A percentile compares a stretch with the other conserved stretches of the same genome.
Evolutionary conservation across 1,140 invertebrate genomes (phyloP).

Genomic region (Drosophila gunungcola): DNA sequence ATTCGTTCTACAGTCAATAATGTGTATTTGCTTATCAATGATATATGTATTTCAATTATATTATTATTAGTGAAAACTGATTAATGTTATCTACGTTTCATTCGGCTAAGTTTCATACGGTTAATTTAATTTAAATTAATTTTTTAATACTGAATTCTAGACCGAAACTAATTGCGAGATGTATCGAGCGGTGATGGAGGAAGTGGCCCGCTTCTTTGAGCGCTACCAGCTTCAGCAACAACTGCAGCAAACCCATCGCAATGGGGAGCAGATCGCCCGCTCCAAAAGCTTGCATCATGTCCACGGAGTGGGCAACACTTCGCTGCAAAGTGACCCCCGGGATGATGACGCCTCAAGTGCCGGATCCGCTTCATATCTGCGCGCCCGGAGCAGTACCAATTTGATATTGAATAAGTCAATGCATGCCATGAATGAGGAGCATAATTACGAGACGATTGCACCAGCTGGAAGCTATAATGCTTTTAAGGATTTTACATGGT

Average conservation of each 20-base stretch:
- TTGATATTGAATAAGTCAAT: constrained; percentile 71
- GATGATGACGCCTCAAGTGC: constrained; percentile 66
- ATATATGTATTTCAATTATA: too few species aligned
- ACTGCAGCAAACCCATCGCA: constrained; percentile 44
- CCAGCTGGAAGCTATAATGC: constrained; percentile 81
- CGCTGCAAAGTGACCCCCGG: constrained; percentile 42
- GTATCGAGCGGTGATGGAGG: constrained; percentile 92
- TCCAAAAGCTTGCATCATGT: constrained; percentile 87
- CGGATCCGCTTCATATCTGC: constrained; percentile 59
- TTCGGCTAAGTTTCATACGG: too few species aligned
- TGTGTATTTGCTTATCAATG: too few species aligned
- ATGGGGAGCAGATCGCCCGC: constrained; percentile 74
- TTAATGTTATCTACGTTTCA: too few species aligned
- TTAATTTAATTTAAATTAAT: too few species aligned
- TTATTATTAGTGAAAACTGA: too few species aligned
- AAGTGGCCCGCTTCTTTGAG: constrained; percentile 91
- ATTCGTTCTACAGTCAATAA: too few species aligned
- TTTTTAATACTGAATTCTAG: constrained; percentile 83
- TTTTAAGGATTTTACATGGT: constrained; percentile 86
- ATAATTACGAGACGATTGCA: constrained; percentile 71
- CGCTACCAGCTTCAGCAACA: constrained; percentile 85
- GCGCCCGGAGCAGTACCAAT: constrained; percentile 84
- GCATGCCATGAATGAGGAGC: constrained; percentile 72
- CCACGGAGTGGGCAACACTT: constrained; percentile 52
- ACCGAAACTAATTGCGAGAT: constrained; percentile 91